Evolutionary conservation across 2,797 vertebrate species (phyloP), one percentile per base, ranked within the genome.

Genomic region (Monodelphis domestica): DNA sequence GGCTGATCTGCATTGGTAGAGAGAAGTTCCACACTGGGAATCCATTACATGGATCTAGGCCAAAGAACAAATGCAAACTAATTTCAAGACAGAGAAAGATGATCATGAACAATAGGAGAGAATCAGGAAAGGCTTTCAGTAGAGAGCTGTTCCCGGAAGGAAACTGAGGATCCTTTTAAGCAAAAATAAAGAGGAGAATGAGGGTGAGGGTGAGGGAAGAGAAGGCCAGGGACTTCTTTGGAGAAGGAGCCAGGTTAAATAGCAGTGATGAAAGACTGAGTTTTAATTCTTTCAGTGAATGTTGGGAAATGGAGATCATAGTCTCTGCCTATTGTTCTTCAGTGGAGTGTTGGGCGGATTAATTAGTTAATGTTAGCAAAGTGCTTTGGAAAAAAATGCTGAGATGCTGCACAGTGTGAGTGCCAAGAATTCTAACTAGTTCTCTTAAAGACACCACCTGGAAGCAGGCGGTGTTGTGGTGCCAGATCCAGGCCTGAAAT

Each of bases 351-450:
- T 90, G 93, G 94, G 95, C 88, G 90, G 97, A 97, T 97, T 95
- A 96, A 96, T 97, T 97, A 97, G 97, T 93, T 95, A 95, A 96
- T 95, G 96, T 96, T 94, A 94, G 96, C 96, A 97, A 97, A 97
- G 97, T 95, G 96, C 97, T 97, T 96, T 96, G 89, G 92, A 94
- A 96, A 96, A 97, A 96, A 96, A 97, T 93, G 84, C 93, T 96
- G 96, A 96, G 96, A 93, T 95, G 96, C 96, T 95, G 95, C 93
- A 0, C 96, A 90, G 88, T 94, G 55, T 55, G 93, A 93, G 95
- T 95, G 96, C 96, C 96, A 96, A 96, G 95, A 96, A 94, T 92
- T 93, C 95, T 96, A 96, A 97, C 97, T 96, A 95, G 94, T 95
- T 91, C 88, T 96, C 95, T 97, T 97, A 97, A 96, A 97, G 96